Evolutionary conservation across 2,113 vertebrate genomes (phyloP), one percentile per base, ranked within the genome.

Genomic region (Thermophis baileyi): DNA sequence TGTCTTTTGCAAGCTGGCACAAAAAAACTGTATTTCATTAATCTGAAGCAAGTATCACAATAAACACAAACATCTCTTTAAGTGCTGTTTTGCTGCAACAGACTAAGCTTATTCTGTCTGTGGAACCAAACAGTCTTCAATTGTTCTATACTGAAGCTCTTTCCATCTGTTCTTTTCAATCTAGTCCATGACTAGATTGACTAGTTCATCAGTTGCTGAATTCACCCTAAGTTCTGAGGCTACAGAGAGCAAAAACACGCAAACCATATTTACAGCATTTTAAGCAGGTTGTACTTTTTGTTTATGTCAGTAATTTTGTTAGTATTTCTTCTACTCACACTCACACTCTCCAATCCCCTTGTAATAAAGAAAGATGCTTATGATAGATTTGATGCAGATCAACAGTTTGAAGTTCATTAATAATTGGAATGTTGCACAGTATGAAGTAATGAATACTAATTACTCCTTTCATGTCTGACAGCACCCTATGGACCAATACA

Each of bases 371-470:
- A 97, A 97, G 97, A 95, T 97, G 96, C 97, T 98, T 97, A 96
- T 99, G 99, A 99, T 99, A 99, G 98, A 99, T 99, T 98, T 93
- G 97, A 97, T 98, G 93, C 95, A 97, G 98, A 98, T 98, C 97
- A 98, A 98, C 98, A 98, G 98, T 98, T 81, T 99, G 98, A 99
- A 99, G 98, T 99, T 99, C 99, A 99, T 99, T 99, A 99, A 99
- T 99, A 99, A 99, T 98, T 99, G 99, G 99, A 99, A 98, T 98
- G 98, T 99, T 99, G 98, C 97, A 98, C 98, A 98, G 98, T 99
- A 99, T 98, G 98, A 99, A 99, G 99, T 98, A 99, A 99, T 99
- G 99, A 99, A 99, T 99, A 99, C 99, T 99, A 99, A 99, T 99
- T 99, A 98, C 98, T 99, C 98, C 98, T 99, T 99, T 99, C 98